These are phyloP conservation scores for Myotis vivesi DNA, from an alignment of 2,797 vertebrate genomes.

Conservation along the genomic window DNA sequence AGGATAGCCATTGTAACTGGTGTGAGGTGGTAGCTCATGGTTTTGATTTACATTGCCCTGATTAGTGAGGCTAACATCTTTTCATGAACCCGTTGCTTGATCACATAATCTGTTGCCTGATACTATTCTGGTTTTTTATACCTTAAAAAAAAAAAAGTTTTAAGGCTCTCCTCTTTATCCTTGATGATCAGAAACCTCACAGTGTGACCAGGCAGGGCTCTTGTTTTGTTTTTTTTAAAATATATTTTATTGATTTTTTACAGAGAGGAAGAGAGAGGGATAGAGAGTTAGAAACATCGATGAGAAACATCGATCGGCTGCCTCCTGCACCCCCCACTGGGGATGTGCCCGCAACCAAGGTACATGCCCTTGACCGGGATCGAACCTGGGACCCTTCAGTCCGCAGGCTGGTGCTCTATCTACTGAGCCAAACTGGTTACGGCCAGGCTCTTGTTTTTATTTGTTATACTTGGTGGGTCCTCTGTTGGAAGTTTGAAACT, in stretches of 20 bases:
- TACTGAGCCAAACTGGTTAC: too few relatives aligned
- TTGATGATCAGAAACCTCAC: neutral
- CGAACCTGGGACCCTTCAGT: too few relatives aligned
- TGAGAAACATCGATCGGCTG: too few relatives aligned
- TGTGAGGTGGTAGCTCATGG: neutral
- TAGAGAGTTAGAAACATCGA: too few relatives aligned
- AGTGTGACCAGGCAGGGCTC: neutral
- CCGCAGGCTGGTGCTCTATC: too few relatives aligned
- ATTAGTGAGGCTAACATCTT: neutral
- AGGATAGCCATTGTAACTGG: neutral
- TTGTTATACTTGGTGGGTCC: neutral
- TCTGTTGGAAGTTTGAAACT: neutral
- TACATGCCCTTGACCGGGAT: too few relatives aligned
- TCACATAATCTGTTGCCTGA: neutral
- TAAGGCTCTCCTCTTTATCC: neutral
- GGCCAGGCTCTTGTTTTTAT: neutral
- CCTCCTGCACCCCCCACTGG: too few relatives aligned
- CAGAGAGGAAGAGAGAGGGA: too few relatives aligned
- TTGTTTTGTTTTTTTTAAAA: neutral
- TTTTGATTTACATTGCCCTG: neutral
- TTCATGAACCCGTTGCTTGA: neutral
- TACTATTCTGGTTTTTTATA: neutral
- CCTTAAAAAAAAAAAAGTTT: neutral
- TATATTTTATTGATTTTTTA: too few relatives aligned
- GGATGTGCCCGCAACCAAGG: too few relatives aligned